Evolutionary conservation across 2,888 invertebrate genomes (phyloP).

Genomic region (Plagiodera versicolora): DNA sequence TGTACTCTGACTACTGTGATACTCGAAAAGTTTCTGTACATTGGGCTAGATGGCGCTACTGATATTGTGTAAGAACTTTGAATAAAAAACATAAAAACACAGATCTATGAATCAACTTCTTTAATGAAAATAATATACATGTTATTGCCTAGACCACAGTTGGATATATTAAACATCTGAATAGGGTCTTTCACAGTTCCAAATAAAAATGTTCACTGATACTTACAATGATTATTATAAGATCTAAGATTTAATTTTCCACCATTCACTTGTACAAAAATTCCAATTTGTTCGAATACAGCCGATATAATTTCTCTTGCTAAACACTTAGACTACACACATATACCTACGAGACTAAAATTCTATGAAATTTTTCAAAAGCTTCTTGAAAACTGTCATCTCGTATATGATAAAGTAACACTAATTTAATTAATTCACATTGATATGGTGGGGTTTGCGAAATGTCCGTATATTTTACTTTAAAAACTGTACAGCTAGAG

Average conservation of each 20-base stretch:
- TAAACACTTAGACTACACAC: conserved; percentile 47
- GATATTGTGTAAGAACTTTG: neutral
- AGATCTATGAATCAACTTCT: conserved; percentile 54
- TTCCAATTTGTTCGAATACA: conserved; percentile 25
- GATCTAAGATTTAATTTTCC: conserved; percentile 32
- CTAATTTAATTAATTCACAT: conserved; percentile 36
- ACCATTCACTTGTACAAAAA: conserved; percentile 26
- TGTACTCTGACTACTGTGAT: too few species aligned
- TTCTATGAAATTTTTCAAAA: conserved; percentile 21
- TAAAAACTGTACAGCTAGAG: conserved; percentile 37
- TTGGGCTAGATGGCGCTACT: neutral
- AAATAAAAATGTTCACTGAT: conserved; percentile 30
- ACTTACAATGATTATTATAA: conserved; percentile 25
- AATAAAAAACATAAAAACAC: conserved; percentile 14
- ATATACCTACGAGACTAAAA: conserved; percentile 45
- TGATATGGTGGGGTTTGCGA: conserved; percentile 43
- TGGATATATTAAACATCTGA: conserved; percentile 55
- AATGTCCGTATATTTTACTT: conserved; percentile 40
- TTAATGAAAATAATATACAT: conserved; percentile 60
- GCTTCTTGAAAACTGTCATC: conserved; percentile 14
- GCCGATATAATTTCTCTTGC: conserved; percentile 6
- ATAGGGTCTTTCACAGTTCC: conserved; percentile 51
- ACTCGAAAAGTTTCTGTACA: too few species aligned
- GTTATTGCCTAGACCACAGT: conserved; percentile 58
- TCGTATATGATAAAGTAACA: conserved; percentile 26